These are phyloP conservation scores for Trachelus troglodyta DNA, from an alignment of 2,888 invertebrate genomes.

Conservation along the genomic window DNA sequence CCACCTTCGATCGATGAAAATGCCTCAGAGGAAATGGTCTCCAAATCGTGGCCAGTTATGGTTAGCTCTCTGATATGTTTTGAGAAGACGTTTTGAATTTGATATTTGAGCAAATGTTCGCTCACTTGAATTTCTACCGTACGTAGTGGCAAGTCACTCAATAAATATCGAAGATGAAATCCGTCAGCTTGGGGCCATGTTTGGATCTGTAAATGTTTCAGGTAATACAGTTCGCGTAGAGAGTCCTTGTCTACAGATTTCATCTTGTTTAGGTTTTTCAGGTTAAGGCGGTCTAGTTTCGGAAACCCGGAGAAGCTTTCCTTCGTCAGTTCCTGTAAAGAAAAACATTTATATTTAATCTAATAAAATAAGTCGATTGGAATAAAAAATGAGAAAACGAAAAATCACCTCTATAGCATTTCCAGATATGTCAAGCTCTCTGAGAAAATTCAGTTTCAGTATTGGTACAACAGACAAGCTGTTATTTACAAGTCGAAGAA, in stretches of 20 bases:
- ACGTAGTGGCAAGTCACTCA: constrained; percentile 78
- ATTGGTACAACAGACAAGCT: constrained; percentile 81
- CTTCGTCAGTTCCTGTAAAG: constrained; percentile 73
- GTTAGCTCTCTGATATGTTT: constrained; percentile 84
- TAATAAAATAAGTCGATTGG: neutral
- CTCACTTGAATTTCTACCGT: constrained; percentile 82
- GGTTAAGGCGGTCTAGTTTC: constrained; percentile 79
- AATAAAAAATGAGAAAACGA: neutral
- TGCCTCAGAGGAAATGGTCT: constrained; percentile 80
- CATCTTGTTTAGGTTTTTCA: constrained; percentile 79
- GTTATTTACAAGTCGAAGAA: constrained; percentile 82
- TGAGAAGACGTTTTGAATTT: constrained; percentile 81
- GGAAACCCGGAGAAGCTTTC: constrained; percentile 79
- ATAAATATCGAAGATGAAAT: constrained; percentile 77
- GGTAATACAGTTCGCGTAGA: constrained; percentile 76
- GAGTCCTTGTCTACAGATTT: constrained; percentile 81
- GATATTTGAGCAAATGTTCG: constrained; percentile 79
- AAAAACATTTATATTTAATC: neutral
- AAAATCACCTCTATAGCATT: constrained; percentile 78
- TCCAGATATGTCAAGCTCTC: constrained; percentile 81
- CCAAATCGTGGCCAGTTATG: constrained; percentile 81
- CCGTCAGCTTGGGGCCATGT: constrained; percentile 82
- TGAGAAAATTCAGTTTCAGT: constrained; percentile 76
- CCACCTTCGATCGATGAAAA: constrained; percentile 81
- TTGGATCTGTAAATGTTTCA: constrained; percentile 78